Percentiles rank a stretch among this genome's conserved stretches.
phyloP scores from a whole-genome alignment of 2,888 invertebrate genomes.

The Metacarcinus magister region DNA sequence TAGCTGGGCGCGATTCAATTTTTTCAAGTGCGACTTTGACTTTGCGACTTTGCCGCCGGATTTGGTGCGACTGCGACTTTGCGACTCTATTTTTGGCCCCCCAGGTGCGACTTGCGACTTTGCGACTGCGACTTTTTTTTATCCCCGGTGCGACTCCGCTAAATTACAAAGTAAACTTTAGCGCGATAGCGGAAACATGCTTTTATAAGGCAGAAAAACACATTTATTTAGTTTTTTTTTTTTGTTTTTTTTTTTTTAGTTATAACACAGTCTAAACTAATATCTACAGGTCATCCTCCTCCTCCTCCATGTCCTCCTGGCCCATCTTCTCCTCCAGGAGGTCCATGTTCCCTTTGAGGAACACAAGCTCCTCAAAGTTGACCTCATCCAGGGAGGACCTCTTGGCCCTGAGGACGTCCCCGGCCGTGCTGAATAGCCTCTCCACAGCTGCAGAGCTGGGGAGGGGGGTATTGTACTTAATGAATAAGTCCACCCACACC shows the following conservation, averaged over 20 bases:
- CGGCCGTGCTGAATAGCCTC: neutral
- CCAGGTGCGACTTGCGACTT: neutral
- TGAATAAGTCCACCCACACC: constrained; percentile 60
- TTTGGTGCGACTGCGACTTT: neutral
- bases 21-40: constrained; percentile 51
- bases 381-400: constrained; percentile 39
- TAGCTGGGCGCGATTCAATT: too few relatives aligned
- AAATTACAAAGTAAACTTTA: constrained; percentile 30
- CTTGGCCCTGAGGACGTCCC: constrained; percentile 43
- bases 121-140: too few relatives aligned
- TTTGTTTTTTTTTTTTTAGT: neutral
- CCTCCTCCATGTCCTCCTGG: constrained; percentile 69
- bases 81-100: constrained; percentile 20
- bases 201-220: constrained; percentile 50
- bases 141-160: neutral
- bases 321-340: constrained; percentile 57
- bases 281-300: constrained; percentile 55
- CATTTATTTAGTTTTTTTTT: neutral
- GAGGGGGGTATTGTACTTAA: constrained; percentile 69
- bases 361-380: constrained; percentile 63
- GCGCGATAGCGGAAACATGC: neutral
- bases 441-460: constrained; percentile 65
- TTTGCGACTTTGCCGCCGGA: constrained; percentile 15
- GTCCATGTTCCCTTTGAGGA: constrained; percentile 34
- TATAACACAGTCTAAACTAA: neutral